Evolutionary conservation across 2,113 vertebrate species (phyloP).

Genomic region (Chlamydotis undulata): DNA sequence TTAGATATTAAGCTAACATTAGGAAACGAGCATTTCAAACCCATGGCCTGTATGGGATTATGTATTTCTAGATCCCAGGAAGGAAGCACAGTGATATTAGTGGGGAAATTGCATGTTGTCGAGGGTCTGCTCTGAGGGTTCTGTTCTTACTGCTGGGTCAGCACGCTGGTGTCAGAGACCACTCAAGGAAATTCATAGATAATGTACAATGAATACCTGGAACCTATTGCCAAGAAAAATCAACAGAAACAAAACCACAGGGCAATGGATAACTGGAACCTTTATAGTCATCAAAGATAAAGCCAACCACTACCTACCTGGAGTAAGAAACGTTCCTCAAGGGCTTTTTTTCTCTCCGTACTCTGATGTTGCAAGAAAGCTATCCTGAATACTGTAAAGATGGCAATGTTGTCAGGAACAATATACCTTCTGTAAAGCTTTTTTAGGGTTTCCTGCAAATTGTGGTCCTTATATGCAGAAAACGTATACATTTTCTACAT

Average conservation of each 20-base stretch:
- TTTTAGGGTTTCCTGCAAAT: not conserved
- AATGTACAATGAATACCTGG: not conserved
- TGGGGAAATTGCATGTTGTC: accelerated
- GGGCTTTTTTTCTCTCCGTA: not conserved
- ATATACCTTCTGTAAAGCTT: not conserved
- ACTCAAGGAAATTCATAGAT: not conserved
- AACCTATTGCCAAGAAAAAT: not conserved
- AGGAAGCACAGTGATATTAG: not conserved
- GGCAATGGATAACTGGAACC: not conserved
- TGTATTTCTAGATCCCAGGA: not conserved
- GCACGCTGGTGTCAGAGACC: not conserved
- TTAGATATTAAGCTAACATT: not conserved
- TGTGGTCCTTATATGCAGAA: not conserved
- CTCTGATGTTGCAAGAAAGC: not conserved
- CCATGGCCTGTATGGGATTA: not conserved
- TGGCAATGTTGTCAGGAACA: not conserved
- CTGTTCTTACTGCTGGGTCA: not conserved
- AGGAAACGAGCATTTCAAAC: not conserved
- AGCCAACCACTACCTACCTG: not conserved
- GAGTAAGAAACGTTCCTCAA: not conserved
- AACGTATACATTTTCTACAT: not conserved
- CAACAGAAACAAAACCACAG: not conserved
- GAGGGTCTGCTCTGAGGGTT: not conserved
- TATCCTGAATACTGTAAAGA: not conserved
- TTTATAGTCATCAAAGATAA: not conserved